These are phyloP conservation scores for Ellobium chinense DNA, from an alignment of 2,888 invertebrate species.

Conservation along the genomic window DNA sequence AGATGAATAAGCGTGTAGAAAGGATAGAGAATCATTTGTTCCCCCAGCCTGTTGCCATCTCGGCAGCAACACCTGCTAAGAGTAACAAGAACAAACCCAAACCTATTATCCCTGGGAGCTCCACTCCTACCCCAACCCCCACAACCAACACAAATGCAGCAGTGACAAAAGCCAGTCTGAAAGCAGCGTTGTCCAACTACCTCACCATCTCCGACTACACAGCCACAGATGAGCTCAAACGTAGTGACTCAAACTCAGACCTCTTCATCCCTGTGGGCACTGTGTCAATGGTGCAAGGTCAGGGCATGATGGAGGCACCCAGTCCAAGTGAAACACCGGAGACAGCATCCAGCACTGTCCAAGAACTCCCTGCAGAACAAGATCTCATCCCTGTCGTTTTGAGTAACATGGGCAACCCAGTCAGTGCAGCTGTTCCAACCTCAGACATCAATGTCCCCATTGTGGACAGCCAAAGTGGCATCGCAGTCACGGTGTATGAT, in stretches of 20 bases:
- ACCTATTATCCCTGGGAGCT: constrained; percentile 29
- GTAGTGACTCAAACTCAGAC: constrained; percentile 51
- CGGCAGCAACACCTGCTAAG: constrained; percentile 7
- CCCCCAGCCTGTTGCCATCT: constrained; percentile 26
- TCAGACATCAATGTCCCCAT: constrained; percentile 46
- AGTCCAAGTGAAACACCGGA: constrained; percentile 48
- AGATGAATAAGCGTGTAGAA: constrained; percentile 47
- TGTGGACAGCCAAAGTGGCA: constrained; percentile 50
- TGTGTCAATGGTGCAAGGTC: constrained; percentile 43
- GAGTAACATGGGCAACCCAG: constrained; percentile 10
- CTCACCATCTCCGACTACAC: constrained; percentile 52
- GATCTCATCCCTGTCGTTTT: constrained; percentile 40
- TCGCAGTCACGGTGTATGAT: constrained; percentile 52
- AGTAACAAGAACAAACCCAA: constrained; percentile 43
- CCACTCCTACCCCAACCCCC: constrained; percentile 12
- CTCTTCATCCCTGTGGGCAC: constrained; percentile 53
- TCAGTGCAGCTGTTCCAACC: constrained; percentile 1
- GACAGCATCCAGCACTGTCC: constrained; percentile 49
- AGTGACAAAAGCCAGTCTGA: constrained; percentile 43
- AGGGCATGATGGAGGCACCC: constrained; percentile 44
- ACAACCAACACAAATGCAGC: constrained; percentile 34
- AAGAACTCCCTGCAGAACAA: constrained; percentile 47
- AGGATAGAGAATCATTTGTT: constrained; percentile 48
- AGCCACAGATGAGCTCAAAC: constrained; percentile 49
- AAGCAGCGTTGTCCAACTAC: constrained; percentile 50